phyloP scores from a whole-genome alignment of 2,888 invertebrate species.

The Doris montereyensis region DNA sequence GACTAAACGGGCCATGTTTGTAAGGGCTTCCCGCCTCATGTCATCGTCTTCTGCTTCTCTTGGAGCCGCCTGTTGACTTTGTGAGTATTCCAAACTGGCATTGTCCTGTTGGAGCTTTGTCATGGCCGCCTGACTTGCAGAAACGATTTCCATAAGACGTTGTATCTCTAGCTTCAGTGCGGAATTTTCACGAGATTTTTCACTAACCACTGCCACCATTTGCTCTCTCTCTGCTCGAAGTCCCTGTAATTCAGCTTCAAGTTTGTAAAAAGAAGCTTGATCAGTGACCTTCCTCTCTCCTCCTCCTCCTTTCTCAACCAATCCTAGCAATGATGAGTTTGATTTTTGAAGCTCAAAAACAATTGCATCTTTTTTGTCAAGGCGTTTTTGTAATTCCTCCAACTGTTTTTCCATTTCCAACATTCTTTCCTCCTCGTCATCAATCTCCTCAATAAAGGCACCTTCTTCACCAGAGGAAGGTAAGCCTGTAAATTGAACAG shows the following conservation, averaged over 20 bases:
- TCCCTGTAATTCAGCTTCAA: slow-evolving; percentile 63
- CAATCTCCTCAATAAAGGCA: slow-evolving; percentile 33
- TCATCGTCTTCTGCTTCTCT: slow-evolving; percentile 66
- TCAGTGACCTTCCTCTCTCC: slow-evolving; percentile 52
- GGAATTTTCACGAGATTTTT: slow-evolving; percentile 72
- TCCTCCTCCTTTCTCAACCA: slow-evolving; percentile 56
- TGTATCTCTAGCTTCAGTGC: slow-evolving; percentile 70
- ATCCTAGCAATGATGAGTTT: slow-evolving; percentile 63
- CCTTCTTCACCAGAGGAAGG: too few relatives aligned
- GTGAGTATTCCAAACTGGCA: slow-evolving; percentile 56
- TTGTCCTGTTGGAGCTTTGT: slow-evolving; percentile 71
- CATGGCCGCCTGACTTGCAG: slow-evolving; percentile 70
- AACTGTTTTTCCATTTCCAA: slow-evolving; percentile 47
- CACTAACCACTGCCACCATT: slow-evolving; percentile 72
- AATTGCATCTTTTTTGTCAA: slow-evolving; percentile 65
- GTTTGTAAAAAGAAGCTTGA: slow-evolving; percentile 58
- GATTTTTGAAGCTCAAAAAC: slow-evolving; percentile 66
- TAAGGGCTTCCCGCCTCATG: slow-evolving; percentile 72
- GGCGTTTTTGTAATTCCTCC: slow-evolving; percentile 54
- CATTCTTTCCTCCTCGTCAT: slow-evolving; percentile 30
- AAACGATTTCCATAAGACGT: slow-evolving; percentile 70
- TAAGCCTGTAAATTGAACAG: too few relatives aligned
- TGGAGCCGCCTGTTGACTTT: slow-evolving; percentile 37
- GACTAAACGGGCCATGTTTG: slow-evolving; percentile 72
- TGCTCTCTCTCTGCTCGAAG: slow-evolving; percentile 70